phyloP scores from a whole-genome alignment of 2,888 invertebrate species.

The Dasysyrphus tricinctus region DNA sequence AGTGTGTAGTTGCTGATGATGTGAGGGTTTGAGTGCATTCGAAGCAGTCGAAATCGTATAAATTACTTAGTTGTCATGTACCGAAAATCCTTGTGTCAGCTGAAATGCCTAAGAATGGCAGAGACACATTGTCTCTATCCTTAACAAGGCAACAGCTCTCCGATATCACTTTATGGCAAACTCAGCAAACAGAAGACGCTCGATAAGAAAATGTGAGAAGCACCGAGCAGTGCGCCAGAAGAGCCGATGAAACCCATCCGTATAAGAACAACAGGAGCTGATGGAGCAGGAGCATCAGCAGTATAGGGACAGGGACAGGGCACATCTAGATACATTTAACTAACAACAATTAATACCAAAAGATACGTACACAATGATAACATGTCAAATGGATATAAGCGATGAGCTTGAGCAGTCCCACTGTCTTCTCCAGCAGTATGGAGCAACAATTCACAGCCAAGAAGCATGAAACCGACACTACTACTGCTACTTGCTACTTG shows the following conservation, averaged over 20 bases:
- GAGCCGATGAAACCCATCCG: slow-evolving; percentile 66
- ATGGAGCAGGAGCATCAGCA: background rate
- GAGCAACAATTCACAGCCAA: slow-evolving; percentile 70
- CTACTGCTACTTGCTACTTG: slow-evolving; percentile 20
- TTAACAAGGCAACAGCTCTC: slow-evolving; percentile 75
- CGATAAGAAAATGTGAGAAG: slow-evolving; percentile 63
- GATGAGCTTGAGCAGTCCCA: slow-evolving; percentile 73
- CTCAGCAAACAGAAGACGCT: slow-evolving; percentile 56
- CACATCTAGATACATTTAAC: slow-evolving; percentile 71
- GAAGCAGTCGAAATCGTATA: slow-evolving; percentile 75
- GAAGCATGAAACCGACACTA: slow-evolving; percentile 73
- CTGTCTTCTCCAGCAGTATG: slow-evolving; percentile 64
- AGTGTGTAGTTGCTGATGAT: slow-evolving; percentile 8
- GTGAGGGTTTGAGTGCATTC: slow-evolving; percentile 73
- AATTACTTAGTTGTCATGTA: slow-evolving; percentile 76
- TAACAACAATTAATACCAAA: slow-evolving; percentile 76
- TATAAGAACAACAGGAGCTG: slow-evolving; percentile 47
- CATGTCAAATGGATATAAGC: slow-evolving; percentile 75
- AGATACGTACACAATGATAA: slow-evolving; percentile 76
- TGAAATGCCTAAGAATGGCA: slow-evolving; percentile 76
- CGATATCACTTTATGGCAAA: slow-evolving; percentile 57
- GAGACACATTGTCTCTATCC: slow-evolving; percentile 76
- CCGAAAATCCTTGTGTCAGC: slow-evolving; percentile 76
- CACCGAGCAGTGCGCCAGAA: slow-evolving; percentile 52
- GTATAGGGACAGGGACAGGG: slow-evolving; percentile 20